Base-by-base conservation (phyloP, 2,113 vertebrate species). In the Caranx melampygus region DNA sequence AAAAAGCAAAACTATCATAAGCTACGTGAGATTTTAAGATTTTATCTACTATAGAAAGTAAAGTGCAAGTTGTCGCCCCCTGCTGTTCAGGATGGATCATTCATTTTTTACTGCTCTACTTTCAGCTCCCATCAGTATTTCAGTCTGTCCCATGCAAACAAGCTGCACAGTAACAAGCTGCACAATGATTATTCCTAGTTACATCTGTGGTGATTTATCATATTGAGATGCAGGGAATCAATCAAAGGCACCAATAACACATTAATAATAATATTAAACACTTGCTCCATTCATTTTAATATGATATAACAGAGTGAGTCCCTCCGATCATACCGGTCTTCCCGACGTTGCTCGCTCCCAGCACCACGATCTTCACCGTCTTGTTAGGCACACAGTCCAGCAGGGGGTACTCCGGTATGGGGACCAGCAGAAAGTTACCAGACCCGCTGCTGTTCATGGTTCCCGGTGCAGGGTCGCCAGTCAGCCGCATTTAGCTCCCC, bases 351-450 rank as follows among this genome's bases (percentile, higher is more conserved):
- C 95, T 97, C 55, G 96, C 96, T 0, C 97, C 97, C 81, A 98
- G 92, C 49, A 97, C 97, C 81, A 96, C 97, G 0, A 98, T 96
- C 94, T 98, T 98, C 87, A 97, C 92, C 87, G 95, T 96, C 84
- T 96, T 97, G 94, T 94, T 96, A 79, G 96, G 95, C 54, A 94
- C 94, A 0, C 95, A 96, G 86, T 97, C 97, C 81, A 95, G 69
- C 18, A 85, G 93, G 0, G 97, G 96, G 42, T 95, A 96, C 92
- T 98, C 97, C 71, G 97, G 97, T 71, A 98, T 97, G 83, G 97
- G 97, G 21, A 98, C 95, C 91, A 98, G 93, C 84, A 98, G 94
- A 86, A 97, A 98, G 91, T 94, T 97, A 20, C 95, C 92, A n/a
- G 96, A 95, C 67, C 94, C 95, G 92, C 94, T 91, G 91, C 95